These are phyloP conservation scores for Philereme transversata DNA, from an alignment of 2,888 invertebrate species.

Conservation along the genomic window DNA sequence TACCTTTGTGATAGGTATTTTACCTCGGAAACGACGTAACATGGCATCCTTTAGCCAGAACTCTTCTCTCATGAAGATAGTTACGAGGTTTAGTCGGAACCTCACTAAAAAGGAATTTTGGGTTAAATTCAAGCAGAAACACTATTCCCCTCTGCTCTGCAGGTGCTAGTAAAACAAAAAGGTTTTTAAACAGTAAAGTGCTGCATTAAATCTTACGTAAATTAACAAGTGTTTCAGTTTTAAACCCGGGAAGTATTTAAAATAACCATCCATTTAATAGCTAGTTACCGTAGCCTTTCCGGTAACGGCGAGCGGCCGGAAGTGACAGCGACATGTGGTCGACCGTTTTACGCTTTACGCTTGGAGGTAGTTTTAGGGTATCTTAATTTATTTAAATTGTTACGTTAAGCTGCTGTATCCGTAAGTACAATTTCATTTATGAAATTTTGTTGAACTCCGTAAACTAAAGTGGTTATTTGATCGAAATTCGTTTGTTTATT, in stretches of 20 bases:
- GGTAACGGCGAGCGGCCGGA: slow-evolving; percentile 16
- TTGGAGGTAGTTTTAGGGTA: slow-evolving; percentile 16
- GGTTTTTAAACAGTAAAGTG: not conserved
- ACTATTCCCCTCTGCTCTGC: too few relatives aligned
- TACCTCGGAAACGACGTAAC: too few relatives aligned
- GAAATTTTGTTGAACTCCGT: too few relatives aligned
- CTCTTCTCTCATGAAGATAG: too few relatives aligned
- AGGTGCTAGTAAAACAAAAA: too few relatives aligned
- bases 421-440: not conserved
- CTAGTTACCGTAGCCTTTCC: slow-evolving; percentile 28
- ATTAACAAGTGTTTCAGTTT: slow-evolving; percentile 2
- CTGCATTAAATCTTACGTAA: slow-evolving; percentile 1
- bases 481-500: too few relatives aligned
- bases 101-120: too few relatives aligned
- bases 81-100: too few relatives aligned
- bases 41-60: too few relatives aligned
- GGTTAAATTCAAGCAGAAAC: too few relatives aligned
- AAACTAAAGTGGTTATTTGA: too few relatives aligned
- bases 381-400: slow-evolving; percentile 28
- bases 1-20: too few relatives aligned
- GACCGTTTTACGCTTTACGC: slow-evolving; percentile 14
- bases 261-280: slow-evolving; percentile 31
- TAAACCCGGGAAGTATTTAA: slow-evolving; percentile 15
- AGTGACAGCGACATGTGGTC: slow-evolving; percentile 24
- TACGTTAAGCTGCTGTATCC: slow-evolving; percentile 1